Conservation (phyloP, 2,113 vertebrate species). For the Urocolius indicus region DNA sequence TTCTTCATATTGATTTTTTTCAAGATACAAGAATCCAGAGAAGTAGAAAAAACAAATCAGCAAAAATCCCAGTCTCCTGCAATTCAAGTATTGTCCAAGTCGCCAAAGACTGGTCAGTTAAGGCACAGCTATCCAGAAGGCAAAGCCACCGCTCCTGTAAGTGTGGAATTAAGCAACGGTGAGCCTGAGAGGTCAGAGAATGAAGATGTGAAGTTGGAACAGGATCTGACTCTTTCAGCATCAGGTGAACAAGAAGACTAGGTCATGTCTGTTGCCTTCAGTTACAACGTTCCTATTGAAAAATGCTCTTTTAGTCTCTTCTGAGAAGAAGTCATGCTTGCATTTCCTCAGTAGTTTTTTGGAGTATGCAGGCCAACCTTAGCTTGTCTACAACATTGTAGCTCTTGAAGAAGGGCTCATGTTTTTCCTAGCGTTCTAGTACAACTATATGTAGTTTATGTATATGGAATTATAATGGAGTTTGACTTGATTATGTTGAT, state of each 20-base stretch:
- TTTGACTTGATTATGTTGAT: not conserved
- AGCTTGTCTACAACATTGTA: fast-evolving
- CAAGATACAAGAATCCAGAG: slow-evolving; percentile 88
- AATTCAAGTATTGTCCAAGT: slow-evolving; percentile 62
- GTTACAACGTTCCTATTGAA: not conserved
- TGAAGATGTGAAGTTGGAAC: not conserved
- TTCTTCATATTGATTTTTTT: not conserved
- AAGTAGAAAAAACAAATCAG: slow-evolving; percentile 82
- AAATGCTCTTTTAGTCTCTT: not conserved
- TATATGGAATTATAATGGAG: not conserved
- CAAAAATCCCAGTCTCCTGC: slow-evolving; percentile 81
- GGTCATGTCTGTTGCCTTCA: not conserved
- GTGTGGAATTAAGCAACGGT: slow-evolving; percentile 60
- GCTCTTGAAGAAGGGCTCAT: not conserved
- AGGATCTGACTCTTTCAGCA: not conserved
- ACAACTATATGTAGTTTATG: not conserved
- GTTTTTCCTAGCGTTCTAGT: not conserved
- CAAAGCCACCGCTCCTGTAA: slow-evolving; percentile 35
- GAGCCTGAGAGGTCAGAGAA: slow-evolving; percentile 67
- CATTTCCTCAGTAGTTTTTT: not conserved
- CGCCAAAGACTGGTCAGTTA: slow-evolving; percentile 68
- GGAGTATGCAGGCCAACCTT: not conserved
- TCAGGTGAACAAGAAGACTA: slow-evolving; percentile 41
- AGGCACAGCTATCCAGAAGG: slow-evolving; percentile 44
- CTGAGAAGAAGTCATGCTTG: not conserved